phyloP scores from a whole-genome alignment of 2,113 vertebrate species.

The Numida meleagris region DNA sequence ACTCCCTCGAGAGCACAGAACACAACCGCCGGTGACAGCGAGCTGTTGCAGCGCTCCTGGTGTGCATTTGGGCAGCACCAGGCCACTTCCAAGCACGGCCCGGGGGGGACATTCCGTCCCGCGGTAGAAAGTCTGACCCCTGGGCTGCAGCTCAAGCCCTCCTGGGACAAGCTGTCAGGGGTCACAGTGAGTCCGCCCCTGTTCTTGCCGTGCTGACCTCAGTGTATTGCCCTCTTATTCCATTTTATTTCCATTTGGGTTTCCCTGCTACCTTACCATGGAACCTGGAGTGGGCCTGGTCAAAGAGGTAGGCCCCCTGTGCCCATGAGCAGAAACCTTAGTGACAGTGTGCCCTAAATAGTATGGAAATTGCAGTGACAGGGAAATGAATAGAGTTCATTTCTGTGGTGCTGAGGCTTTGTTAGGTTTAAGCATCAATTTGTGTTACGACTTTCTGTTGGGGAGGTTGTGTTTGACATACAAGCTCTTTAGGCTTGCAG shows the following conservation, averaged over 20 bases:
- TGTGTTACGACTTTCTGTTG: background rate
- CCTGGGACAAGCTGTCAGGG: background rate
- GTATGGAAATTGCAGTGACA: background rate
- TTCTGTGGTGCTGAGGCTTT: background rate
- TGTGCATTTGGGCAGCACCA: background rate
- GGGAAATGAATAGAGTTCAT: background rate
- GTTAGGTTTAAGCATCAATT: background rate
- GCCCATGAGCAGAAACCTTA: background rate
- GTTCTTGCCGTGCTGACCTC: background rate
- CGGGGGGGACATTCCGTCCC: rapidly evolving
- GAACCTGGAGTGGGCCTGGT: background rate
- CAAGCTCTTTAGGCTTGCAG: background rate
- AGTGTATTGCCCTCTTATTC: no score
- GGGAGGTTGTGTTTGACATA: background rate
- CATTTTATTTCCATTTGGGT: rapidly evolving
- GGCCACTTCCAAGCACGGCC: rapidly evolving
- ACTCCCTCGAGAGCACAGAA: background rate
- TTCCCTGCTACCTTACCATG: background rate
- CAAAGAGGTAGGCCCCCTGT: background rate
- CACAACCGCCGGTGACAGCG: background rate
- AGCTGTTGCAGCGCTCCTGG: background rate
- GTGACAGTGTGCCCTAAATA: background rate
- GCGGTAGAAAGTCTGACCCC: rapidly evolving
- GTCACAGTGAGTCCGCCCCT: background rate
- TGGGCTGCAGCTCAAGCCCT: background rate